phyloP scores from a whole-genome alignment of 2,888 invertebrate species.

The Stenichneumon culpator region DNA sequence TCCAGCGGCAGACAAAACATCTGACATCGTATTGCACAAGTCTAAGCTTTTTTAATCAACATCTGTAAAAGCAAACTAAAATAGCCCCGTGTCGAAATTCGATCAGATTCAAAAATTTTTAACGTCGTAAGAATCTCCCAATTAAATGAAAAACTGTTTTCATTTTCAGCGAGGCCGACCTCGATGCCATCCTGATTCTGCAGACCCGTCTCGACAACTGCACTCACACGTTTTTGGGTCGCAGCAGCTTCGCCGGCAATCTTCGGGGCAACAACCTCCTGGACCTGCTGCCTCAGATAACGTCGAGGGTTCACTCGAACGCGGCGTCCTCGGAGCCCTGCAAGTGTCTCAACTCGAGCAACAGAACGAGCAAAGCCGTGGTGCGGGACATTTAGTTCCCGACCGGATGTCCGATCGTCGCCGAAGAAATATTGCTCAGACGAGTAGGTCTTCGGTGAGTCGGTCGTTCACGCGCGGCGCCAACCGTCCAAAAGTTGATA shows the following conservation, averaged over 20 bases:
- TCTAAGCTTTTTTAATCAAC: too few species aligned
- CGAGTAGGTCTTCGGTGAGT: conserved; percentile 1
- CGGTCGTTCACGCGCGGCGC: conserved; percentile 45
- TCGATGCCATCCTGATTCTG: conserved; percentile 90
- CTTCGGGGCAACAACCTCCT: conserved; percentile 82
- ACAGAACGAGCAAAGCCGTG: conserved; percentile 79
- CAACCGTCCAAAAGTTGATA: conserved; percentile 68
- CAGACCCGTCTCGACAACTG: conserved; percentile 88
- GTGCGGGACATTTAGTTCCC: conserved; percentile 70
- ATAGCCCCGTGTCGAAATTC: too few species aligned
- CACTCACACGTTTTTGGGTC: conserved; percentile 88
- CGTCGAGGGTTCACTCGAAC: conserved; percentile 83
- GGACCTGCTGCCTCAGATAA: conserved; percentile 83
- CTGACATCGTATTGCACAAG: too few species aligned
- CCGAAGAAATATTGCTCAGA: neutral
- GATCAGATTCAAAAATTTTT: neutral
- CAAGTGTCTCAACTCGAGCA: conserved; percentile 81
- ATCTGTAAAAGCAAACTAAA: too few species aligned
- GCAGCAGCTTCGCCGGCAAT: conserved; percentile 85
- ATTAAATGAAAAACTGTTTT: conserved; percentile 11
- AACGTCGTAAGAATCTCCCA: neutral
- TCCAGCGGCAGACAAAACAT: too few species aligned
- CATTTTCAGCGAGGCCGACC: conserved; percentile 89
- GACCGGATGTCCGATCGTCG: neutral
- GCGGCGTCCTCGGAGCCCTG: conserved; percentile 82